Conservation (phyloP, 2,888 invertebrate species). For the Leptura quadrifasciata region DNA sequence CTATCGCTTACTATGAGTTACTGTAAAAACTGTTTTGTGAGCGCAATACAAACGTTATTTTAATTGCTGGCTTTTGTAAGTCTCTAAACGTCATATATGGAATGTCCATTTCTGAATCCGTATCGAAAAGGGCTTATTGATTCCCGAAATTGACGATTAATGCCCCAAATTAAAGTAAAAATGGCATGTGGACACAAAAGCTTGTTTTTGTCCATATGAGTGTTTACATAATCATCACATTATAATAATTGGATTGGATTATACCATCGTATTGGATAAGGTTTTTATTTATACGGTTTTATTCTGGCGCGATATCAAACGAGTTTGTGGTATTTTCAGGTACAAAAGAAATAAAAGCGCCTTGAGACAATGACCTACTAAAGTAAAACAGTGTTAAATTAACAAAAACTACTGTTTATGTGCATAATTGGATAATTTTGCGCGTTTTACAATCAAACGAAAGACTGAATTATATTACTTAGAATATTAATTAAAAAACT, state of each 20-base stretch:
- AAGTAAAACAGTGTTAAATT: slow-evolving; percentile 15
- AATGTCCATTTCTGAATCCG: no score
- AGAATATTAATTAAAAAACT: no score
- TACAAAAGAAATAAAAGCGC: slow-evolving; percentile 17
- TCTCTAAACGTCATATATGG: no score
- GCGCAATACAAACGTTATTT: no score
- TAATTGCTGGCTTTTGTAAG: no score
- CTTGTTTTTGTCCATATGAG: background rate
- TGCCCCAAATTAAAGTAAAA: background rate
- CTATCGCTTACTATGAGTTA: no score
- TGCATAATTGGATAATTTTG: background rate
- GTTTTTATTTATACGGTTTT: slow-evolving; percentile 14
- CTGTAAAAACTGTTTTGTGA: no score
- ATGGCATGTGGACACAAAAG: background rate
- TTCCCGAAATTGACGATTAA: no score
- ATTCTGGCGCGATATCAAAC: slow-evolving; percentile 13
- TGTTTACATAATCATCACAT: background rate
- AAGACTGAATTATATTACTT: no score
- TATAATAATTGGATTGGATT: background rate
- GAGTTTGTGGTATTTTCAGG: slow-evolving; percentile 11
- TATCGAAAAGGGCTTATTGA: no score
- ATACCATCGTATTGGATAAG: background rate
- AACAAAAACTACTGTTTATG: background rate
- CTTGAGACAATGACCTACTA: slow-evolving; percentile 32
- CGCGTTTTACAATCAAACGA: no score